Conservation (phyloP, 2,888 invertebrate species). For the Brachycybe producta region DNA sequence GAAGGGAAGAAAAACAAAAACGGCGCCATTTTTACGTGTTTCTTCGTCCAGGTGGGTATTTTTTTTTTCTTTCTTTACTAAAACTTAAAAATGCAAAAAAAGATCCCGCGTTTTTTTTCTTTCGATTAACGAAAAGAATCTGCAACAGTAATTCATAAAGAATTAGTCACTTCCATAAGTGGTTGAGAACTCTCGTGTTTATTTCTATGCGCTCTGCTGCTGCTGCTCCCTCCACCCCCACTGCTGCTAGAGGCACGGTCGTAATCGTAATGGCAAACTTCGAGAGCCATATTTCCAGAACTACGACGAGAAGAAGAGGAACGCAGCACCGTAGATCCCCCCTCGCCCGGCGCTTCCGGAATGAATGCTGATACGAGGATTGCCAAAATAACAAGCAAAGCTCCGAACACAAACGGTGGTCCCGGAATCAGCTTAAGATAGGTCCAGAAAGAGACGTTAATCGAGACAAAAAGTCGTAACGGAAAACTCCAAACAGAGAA, state of each 20-base stretch:
- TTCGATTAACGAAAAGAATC: too few relatives aligned
- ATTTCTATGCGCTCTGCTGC: constrained; percentile 57
- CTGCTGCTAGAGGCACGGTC: constrained; percentile 40
- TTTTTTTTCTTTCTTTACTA: too few relatives aligned
- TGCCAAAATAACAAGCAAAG: constrained; percentile 88
- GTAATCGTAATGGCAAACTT: constrained; percentile 20
- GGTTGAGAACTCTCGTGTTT: constrained; percentile 28
- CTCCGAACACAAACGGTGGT: constrained; percentile 96
- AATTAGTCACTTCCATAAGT: constrained; percentile 23
- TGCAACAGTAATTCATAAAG: constrained; percentile 19
- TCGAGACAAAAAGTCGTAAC: too few relatives aligned
- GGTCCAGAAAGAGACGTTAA: too few relatives aligned
- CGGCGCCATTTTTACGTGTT: too few relatives aligned
- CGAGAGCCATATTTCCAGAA: constrained; percentile 10
- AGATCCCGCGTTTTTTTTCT: too few relatives aligned
- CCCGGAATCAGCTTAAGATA: constrained; percentile 79
- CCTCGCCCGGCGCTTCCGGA: constrained; percentile 27
- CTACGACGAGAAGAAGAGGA: constrained; percentile 14
- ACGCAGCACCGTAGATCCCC: constrained; percentile 2
- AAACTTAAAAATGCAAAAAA: too few relatives aligned
- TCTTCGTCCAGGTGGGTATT: too few relatives aligned
- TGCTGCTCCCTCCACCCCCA: constrained; percentile 39
- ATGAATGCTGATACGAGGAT: constrained; percentile 56
- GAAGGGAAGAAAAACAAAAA: too few relatives aligned
- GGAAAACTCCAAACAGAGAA: background rate